A percentile compares a stretch with the other conserved stretches of the same genome.
phyloP scores from a whole-genome alignment of 2,797 vertebrate genomes.

The Phoebastria nigripes region DNA sequence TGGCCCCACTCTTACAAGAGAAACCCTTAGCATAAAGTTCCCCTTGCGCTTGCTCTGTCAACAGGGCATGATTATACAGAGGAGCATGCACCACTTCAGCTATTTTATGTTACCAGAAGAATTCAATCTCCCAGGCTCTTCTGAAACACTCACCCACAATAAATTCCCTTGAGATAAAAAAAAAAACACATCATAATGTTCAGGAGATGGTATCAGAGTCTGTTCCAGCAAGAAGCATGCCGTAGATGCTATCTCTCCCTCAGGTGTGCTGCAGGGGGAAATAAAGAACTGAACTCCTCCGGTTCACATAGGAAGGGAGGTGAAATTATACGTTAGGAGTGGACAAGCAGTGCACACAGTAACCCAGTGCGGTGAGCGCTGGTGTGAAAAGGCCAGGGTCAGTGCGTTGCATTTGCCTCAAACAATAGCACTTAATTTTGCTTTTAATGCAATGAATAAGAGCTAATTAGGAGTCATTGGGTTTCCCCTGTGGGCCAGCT shows the following conservation, averaged over 20 bases:
- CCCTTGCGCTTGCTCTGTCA: accelerated
- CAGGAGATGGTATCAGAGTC: neutral
- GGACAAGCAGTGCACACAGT: neutral
- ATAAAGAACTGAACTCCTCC: neutral
- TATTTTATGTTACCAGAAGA: neutral
- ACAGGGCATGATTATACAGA: neutral
- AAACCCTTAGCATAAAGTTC: neutral
- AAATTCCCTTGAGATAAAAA: slow-evolving; percentile 43
- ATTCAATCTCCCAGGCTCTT: slow-evolving; percentile 23
- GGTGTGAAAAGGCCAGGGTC: neutral
- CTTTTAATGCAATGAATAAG: neutral
- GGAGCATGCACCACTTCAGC: neutral
- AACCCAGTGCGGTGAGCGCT: neutral
- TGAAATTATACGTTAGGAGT: neutral
- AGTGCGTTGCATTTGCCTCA: neutral
- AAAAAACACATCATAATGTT: neutral
- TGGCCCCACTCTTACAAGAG: neutral
- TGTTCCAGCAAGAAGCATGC: neutral
- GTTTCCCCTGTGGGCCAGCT: neutral
- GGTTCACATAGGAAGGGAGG: neutral
- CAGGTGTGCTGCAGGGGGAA: neutral
- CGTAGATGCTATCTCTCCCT: neutral
- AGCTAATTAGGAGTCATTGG: slow-evolving; percentile 31
- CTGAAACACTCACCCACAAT: neutral
- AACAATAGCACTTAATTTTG: neutral